Evolutionary conservation across 2,888 invertebrate species (phyloP).

Genomic region (Microctonus hyperodae): DNA sequence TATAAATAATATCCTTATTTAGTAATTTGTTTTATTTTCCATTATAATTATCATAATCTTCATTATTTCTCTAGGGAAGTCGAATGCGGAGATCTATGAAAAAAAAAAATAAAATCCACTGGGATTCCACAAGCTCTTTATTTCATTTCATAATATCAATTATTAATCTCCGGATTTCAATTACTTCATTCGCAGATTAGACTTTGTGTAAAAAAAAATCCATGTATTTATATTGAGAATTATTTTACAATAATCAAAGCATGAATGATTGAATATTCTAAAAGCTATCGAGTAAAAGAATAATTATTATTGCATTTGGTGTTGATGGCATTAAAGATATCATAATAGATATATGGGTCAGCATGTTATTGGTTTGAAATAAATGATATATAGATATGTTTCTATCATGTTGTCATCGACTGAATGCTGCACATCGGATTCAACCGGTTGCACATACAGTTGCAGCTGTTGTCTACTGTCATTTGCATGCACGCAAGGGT

Average conservation of each 20-base stretch:
- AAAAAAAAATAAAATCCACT: background rate
- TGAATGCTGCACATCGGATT: background rate
- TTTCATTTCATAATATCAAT: background rate
- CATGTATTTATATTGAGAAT: too few species aligned
- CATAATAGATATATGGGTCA: background rate
- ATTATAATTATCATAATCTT: too few species aligned
- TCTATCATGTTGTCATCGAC: background rate
- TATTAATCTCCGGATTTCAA: conserved; percentile 1
- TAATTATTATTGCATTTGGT: too few species aligned
- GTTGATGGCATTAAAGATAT: too few species aligned
- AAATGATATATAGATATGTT: background rate
- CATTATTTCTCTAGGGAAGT: background rate
- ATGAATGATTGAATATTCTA: background rate
- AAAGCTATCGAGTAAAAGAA: too few species aligned
- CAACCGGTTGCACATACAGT: conserved; percentile 6
- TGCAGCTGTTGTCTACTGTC: conserved; percentile 6
- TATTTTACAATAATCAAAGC: too few species aligned
- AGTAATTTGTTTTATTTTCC: background rate
- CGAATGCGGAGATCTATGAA: background rate
- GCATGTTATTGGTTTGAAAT: background rate
- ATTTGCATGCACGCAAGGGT: background rate
- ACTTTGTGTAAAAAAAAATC: background rate
- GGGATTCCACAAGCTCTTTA: background rate
- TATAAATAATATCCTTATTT: background rate
- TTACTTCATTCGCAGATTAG: background rate